Evolutionary conservation across 2,113 vertebrate species (phyloP).

Genomic region (Lepus europaeus): DNA sequence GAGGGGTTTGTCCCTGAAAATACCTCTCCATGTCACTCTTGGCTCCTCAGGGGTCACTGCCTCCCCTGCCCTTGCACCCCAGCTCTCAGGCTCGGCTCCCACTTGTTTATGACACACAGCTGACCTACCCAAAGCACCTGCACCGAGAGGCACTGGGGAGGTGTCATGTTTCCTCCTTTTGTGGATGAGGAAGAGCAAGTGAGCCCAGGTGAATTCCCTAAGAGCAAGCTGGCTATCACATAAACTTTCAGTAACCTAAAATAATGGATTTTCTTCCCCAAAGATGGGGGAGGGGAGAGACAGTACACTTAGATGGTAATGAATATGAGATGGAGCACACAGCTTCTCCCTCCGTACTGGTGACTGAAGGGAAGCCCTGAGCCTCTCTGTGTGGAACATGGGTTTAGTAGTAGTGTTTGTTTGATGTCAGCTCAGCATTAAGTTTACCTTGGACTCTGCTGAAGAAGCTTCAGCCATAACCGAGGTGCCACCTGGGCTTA

Average conservation of each 20-base stretch:
- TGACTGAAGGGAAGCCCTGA: slow-evolving; percentile 29
- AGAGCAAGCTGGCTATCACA: slow-evolving; percentile 14
- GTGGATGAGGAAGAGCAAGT: background rate
- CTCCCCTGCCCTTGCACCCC: background rate
- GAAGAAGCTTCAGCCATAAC: slow-evolving; percentile 72
- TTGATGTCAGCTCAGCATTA: slow-evolving; percentile 75
- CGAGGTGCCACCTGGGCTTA: slow-evolving; percentile 52
- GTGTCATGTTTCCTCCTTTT: background rate
- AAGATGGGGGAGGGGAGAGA: background rate
- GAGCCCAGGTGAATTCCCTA: background rate
- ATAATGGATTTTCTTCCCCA: slow-evolving; percentile 44
- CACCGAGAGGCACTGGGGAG: background rate
- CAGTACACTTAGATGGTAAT: slow-evolving; percentile 64
- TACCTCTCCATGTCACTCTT: background rate
- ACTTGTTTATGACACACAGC: background rate
- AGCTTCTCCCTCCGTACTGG: slow-evolving; percentile 51
- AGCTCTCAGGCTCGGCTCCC: background rate
- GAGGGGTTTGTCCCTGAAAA: background rate
- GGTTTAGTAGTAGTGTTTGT: slow-evolving; percentile 68
- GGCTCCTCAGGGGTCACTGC: background rate
- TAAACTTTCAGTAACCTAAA: slow-evolving; percentile 42
- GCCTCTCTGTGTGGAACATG: slow-evolving; percentile 52
- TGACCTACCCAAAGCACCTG: slow-evolving; percentile 14
- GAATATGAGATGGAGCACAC: slow-evolving; percentile 57
- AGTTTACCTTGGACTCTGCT: slow-evolving; percentile 69